Evolutionary conservation across 2,888 invertebrate genomes (phyloP).

Genomic region (Tipula vernalis): DNA sequence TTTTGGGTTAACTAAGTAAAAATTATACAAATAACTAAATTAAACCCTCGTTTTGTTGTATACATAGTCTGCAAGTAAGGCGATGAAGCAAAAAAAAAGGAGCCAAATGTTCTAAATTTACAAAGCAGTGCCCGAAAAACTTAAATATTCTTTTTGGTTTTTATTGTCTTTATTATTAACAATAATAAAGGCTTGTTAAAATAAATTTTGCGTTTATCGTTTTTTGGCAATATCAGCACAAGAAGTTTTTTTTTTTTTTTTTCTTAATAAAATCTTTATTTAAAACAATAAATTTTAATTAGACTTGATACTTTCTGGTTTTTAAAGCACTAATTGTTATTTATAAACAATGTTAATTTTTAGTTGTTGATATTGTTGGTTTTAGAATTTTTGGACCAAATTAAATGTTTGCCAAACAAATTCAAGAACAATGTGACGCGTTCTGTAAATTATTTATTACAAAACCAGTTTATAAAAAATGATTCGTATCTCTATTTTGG

Average conservation of each 20-base stretch:
- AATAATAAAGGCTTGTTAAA: neutral
- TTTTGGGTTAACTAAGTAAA: neutral
- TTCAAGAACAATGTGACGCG: too few species aligned
- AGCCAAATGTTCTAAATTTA: neutral
- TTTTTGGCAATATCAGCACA: neutral
- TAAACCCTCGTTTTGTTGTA: neutral
- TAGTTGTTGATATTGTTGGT: neutral
- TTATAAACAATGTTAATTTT: neutral
- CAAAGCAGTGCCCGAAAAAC: neutral
- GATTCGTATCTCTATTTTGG: too few species aligned
- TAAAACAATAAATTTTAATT: neutral
- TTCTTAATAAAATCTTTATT: neutral
- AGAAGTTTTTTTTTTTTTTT: neutral
- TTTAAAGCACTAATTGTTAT: neutral
- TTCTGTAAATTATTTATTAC: too few species aligned
- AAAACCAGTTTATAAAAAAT: too few species aligned
- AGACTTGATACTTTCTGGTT: neutral
- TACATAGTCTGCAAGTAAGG: neutral
- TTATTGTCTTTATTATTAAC: neutral
- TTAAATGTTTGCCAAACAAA: too few species aligned
- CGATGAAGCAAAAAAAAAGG: neutral
- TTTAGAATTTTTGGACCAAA: too few species aligned
- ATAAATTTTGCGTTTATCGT: neutral
- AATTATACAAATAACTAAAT: constrained; percentile 4
- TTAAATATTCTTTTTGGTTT: neutral